These are phyloP conservation scores for Tauraco hartlaubi DNA, from an alignment of 2,797 vertebrate species.

Conservation along the genomic window DNA sequence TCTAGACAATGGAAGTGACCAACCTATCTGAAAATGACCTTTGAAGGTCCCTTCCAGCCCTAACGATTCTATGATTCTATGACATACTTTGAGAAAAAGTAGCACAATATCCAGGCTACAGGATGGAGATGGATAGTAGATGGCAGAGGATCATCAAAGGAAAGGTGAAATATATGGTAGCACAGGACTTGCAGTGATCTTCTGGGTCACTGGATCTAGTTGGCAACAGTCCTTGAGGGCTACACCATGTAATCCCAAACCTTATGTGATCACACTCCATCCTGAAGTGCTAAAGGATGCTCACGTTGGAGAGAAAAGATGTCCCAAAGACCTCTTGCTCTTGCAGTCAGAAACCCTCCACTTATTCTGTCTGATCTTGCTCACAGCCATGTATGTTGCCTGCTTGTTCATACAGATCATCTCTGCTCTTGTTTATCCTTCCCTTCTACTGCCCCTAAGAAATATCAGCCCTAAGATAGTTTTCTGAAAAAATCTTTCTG, in stretches of 20 bases:
- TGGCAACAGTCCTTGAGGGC: not conserved
- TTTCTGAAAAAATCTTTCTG: not conserved
- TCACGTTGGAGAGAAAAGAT: not conserved
- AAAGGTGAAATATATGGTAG: not conserved
- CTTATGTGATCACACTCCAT: not conserved
- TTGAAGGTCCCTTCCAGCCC: no score
- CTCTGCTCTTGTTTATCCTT: not conserved
- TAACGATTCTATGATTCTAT: no score
- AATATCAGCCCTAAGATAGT: not conserved
- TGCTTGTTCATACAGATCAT: not conserved
- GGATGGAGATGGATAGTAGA: not conserved
- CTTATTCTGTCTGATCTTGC: not conserved
- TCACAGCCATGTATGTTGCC: not conserved
- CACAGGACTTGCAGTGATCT: not conserved
- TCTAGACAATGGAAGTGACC: not conserved
- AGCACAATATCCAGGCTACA: not conserved
- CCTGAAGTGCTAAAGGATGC: not conserved
- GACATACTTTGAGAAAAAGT: not conserved
- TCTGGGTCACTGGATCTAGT: not conserved
- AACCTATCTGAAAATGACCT: fast-evolving
- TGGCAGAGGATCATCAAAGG: not conserved
- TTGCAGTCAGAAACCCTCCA: not conserved
- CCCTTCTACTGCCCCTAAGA: not conserved
- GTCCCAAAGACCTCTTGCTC: not conserved
- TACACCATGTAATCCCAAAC: not conserved